Percentiles rank a stretch among this genome's conserved stretches.
phyloP scores from a whole-genome alignment of 1,140 invertebrate genomes.

The Eueides isabella region DNA sequence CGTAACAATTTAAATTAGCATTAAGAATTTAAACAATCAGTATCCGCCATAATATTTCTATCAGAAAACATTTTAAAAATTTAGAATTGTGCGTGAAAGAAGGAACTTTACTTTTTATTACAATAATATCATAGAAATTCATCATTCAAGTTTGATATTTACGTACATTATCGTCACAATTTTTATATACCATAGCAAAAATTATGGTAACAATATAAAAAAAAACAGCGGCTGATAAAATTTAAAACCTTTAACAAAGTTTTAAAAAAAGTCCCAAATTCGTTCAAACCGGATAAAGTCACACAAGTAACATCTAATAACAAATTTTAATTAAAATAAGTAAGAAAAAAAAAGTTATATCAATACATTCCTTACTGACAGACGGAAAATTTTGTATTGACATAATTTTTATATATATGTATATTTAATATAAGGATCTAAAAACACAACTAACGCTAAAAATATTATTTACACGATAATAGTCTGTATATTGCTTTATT shows the following conservation, averaged over 20 bases:
- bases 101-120: conserved; percentile 26
- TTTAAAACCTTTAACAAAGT: neutral
- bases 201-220: no score
- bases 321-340: neutral
- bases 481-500: conserved; percentile 32
- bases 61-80: neutral
- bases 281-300: neutral
- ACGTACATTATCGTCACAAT: neutral
- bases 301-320: neutral
- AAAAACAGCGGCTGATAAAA: neutral
- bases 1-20: no score
- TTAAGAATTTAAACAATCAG: neutral
- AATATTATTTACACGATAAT: conserved; percentile 29
- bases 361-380: neutral
- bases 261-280: neutral
- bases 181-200: no score
- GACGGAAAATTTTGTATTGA: neutral
- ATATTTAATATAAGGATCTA: neutral
- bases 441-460: conserved; percentile 12
- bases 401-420: neutral
- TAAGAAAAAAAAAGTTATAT: neutral
- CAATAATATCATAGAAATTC: neutral
- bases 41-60: neutral
- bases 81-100: conserved; percentile 24
- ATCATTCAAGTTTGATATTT: neutral